These are phyloP conservation scores for Andrena fulva DNA, from an alignment of 2,888 invertebrate species.

Conservation along the genomic window DNA sequence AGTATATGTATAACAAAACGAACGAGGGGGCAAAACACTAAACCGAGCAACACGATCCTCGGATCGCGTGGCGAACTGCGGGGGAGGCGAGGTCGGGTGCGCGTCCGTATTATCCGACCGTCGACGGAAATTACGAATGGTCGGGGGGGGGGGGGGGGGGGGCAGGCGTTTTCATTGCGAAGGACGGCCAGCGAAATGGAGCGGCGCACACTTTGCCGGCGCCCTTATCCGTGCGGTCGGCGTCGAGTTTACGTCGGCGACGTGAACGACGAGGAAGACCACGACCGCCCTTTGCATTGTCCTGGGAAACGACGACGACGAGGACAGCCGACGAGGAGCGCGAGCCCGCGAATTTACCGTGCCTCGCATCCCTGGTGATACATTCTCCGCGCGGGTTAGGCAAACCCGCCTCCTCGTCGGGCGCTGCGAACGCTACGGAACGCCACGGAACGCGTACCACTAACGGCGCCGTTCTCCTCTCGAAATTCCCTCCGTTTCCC, in stretches of 20 bases:
- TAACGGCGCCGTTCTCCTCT: slow-evolving; percentile 55
- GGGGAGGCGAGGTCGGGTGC: background rate
- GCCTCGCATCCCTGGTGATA: slow-evolving; percentile 52
- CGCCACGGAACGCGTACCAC: slow-evolving; percentile 52
- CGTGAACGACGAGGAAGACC: slow-evolving; percentile 30
- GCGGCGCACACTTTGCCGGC: slow-evolving; percentile 23
- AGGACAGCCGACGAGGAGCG: slow-evolving; percentile 18
- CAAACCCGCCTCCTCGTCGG: slow-evolving; percentile 19
- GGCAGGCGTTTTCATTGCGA: slow-evolving; percentile 37
- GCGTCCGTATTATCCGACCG: slow-evolving; percentile 18
- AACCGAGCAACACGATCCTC: background rate
- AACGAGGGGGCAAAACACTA: background rate
- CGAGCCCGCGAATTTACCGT: slow-evolving; percentile 61
- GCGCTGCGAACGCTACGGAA: slow-evolving; percentile 16
- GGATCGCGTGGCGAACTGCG: background rate
- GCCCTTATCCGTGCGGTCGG: background rate
- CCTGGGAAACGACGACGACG: slow-evolving; percentile 11
- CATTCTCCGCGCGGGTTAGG: slow-evolving; percentile 44
- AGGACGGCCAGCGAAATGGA: slow-evolving; percentile 22
- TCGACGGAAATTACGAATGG: slow-evolving; percentile 42
- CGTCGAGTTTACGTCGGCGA: slow-evolving; percentile 24
- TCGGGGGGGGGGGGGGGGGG: background rate
- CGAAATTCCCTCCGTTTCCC: slow-evolving; percentile 44
- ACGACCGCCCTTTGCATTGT: slow-evolving; percentile 29
- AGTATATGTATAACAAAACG: background rate